These are phyloP conservation scores for Amphiprion clarkii DNA, from an alignment of 2,797 vertebrate genomes.

Conservation along the genomic window DNA sequence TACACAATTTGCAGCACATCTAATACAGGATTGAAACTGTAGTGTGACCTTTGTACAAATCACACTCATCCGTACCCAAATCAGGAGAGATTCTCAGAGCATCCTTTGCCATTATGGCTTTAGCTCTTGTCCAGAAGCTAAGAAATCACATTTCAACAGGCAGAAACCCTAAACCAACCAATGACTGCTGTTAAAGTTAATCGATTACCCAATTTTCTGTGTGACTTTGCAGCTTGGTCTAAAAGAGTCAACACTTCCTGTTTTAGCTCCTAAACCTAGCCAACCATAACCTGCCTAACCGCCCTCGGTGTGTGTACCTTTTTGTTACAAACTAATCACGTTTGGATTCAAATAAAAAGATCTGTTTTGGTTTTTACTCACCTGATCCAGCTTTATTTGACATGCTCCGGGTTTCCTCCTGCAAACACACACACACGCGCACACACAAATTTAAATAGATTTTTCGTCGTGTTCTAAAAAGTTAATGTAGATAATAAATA, in stretches of 20 bases:
- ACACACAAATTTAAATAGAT: neutral
- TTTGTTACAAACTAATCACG: constrained; percentile 55
- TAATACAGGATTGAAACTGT: no score
- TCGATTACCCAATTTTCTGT: neutral
- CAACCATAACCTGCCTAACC: constrained; percentile 59
- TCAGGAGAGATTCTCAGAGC: no score
- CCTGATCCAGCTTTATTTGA: neutral
- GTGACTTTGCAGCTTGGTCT: constrained; percentile 56
- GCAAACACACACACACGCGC: neutral
- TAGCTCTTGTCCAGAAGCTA: no score
- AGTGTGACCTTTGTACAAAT: no score
- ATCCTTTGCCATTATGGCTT: no score
- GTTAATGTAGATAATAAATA: neutral
- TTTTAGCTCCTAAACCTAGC: constrained; percentile 48
- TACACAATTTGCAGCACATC: no score
- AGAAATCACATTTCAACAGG: no score
- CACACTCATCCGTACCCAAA: no score
- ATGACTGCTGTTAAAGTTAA: neutral
- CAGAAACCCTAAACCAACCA: no score
- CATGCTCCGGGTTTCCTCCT: neutral
- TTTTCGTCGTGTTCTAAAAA: neutral
- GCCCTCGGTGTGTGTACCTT: constrained; percentile 28
- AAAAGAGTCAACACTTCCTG: constrained; percentile 48
- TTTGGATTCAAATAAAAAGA: constrained; percentile 12
- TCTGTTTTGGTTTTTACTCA: neutral